Base-by-base conservation (phyloP, 1,140 invertebrate species). In the Drosophila fuyamai region DNA sequence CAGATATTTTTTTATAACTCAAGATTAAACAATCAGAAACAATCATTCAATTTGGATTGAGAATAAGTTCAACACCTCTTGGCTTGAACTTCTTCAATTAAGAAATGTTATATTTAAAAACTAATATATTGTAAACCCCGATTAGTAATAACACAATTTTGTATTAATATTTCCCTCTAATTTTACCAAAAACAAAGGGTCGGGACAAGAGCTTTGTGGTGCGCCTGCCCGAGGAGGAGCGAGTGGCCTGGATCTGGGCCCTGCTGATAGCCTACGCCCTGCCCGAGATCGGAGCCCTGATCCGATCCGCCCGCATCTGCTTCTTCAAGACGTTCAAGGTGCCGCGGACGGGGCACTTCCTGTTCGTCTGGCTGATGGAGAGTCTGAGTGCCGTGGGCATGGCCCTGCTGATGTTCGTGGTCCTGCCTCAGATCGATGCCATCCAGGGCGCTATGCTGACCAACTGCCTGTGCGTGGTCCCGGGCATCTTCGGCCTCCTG, bases 401-500 rank as follows among this genome's bases (percentile, higher is more conserved):
- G 36, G 96, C 95, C 4, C 90, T 98, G 18, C 93, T 99, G 67
- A 95, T 98, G 66, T 98, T 98, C 85, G 94, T 96, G 32, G 95
- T 99, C 38, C 94, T 99, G 5, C 98, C 98, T 0, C 96, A 97
- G 82, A 92, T 99, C 36, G 97, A 99, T 92, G 97, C 98, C 23
- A 95, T 98, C 38, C 97, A 98, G 93, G 97, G 97, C 4, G 96
- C 97, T 9, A 98, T 99, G 96, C 93, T 99, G 29, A 98, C 98
- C 7, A 98, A 98, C 93, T 98, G 97, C 82, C 95, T 99, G 14
- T 98, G 97, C 92, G 95, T 98, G 51, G 93, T 98, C 5, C 98
- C 98, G 0, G 93, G 93, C 36, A 92, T 95, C 81, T 78, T 94
- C 93, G 96, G 96, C 18, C 90, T 98, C 46, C 88, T 97, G 1